phyloP scores from a whole-genome alignment of 1,140 invertebrate species.

The Homarus americanus region DNA sequence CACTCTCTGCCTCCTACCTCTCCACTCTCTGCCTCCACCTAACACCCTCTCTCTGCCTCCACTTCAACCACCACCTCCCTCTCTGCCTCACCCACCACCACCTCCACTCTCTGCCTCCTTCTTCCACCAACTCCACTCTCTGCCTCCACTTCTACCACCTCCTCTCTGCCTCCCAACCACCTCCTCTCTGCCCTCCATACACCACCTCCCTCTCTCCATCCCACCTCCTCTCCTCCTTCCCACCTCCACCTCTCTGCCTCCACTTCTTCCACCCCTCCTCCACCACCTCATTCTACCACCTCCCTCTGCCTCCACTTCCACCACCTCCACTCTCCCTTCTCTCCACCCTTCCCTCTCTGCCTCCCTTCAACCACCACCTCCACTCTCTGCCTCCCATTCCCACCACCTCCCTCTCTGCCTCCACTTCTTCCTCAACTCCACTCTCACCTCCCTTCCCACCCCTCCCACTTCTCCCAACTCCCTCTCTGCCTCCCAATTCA shows the following conservation, averaged over 20 bases:
- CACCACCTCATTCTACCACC: too few relatives aligned
- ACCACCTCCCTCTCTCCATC: not conserved
- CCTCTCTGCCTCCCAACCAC: not conserved
- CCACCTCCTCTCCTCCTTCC: not conserved
- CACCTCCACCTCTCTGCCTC: too few relatives aligned
- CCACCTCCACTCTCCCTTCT: too few relatives aligned
- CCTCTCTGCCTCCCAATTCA: too few relatives aligned
- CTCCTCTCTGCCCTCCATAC: not conserved
- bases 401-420: not conserved
- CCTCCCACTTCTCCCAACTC: too few relatives aligned
- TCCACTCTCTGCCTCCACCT: not conserved
- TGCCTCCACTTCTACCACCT: constrained; percentile 12
- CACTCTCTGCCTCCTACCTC: not conserved
- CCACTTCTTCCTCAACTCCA: not conserved
- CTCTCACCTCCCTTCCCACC: too few relatives aligned
- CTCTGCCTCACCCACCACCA: not conserved
- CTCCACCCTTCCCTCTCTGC: too few relatives aligned
- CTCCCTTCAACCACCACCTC: too few relatives aligned
- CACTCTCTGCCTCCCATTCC: too few relatives aligned
- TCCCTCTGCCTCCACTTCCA: not conserved
- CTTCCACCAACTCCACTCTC: not conserved
- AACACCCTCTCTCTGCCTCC: not conserved
- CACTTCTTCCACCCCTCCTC: too few relatives aligned
- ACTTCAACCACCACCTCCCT: not conserved
- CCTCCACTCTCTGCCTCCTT: not conserved